These are phyloP conservation scores for Neomonachus schauinslandi DNA, from an alignment of 2,113 vertebrate genomes.

Conservation along the genomic window DNA sequence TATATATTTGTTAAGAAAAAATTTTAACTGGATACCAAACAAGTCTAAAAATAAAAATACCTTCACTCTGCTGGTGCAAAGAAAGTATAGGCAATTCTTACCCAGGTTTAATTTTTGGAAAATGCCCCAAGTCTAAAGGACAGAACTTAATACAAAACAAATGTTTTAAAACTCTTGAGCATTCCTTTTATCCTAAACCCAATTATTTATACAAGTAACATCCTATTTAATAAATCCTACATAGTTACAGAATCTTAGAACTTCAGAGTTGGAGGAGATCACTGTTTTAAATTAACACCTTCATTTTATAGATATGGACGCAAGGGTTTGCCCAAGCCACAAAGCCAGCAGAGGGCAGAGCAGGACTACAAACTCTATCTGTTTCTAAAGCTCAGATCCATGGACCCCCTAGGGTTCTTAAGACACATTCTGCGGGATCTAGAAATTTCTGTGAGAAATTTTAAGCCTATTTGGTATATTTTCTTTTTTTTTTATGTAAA, in stretches of 20 bases:
- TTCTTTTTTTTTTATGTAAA: neutral
- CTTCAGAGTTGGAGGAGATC: neutral
- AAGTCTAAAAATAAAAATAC: conserved; percentile 33
- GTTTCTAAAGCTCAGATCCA: conserved; percentile 8
- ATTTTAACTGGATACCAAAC: neutral
- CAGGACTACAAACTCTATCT: neutral
- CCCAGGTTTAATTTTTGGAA: neutral
- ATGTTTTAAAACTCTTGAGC: conserved; percentile 40
- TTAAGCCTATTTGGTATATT: conserved; percentile 17
- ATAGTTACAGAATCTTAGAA: conserved; percentile 8
- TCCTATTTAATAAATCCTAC: conserved; percentile 37
- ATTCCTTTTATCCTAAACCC: neutral
- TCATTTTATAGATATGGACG: neutral
- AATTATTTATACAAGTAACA: conserved; percentile 36
- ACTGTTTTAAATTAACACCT: conserved; percentile 16
- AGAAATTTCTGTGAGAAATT: neutral
- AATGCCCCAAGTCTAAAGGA: neutral
- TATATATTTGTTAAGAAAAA: neutral
- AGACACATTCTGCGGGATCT: neutral
- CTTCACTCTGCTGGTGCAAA: neutral
- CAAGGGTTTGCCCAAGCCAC: neutral
- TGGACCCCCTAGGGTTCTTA: neutral
- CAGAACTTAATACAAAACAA: neutral
- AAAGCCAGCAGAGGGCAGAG: conserved; percentile 63
- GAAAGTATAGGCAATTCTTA: conserved; percentile 49